Evolutionary conservation across 1,140 invertebrate species (phyloP).

Genomic region (Psix sp.): DNA sequence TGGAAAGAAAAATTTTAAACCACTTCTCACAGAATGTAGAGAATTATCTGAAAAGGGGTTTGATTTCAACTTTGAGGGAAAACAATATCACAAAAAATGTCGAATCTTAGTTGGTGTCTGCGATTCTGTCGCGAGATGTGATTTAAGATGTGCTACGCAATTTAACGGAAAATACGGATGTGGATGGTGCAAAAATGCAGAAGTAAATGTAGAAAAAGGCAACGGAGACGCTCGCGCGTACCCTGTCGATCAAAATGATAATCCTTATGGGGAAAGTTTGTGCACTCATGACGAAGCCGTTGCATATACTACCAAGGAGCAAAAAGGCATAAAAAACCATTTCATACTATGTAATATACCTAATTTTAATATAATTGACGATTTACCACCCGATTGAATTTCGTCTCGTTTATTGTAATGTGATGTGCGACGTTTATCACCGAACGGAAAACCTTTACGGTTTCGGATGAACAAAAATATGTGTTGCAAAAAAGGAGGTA

Average conservation of each 20-base stretch:
- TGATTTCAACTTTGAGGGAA: slow-evolving; percentile 25
- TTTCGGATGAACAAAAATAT: too few relatives aligned
- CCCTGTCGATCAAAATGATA: slow-evolving; percentile 19
- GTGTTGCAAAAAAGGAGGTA: too few relatives aligned
- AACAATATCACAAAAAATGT: slow-evolving; percentile 39
- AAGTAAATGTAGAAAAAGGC: not conserved
- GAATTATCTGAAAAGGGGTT: slow-evolving; percentile 39
- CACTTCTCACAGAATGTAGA: slow-evolving; percentile 47
- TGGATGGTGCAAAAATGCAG: slow-evolving; percentile 60
- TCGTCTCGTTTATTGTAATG: too few relatives aligned
- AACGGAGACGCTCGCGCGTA: slow-evolving; percentile 18
- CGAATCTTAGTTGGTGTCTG: slow-evolving; percentile 28
- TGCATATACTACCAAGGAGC: slow-evolving; percentile 4
- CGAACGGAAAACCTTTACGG: too few relatives aligned
- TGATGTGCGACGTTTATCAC: too few relatives aligned
- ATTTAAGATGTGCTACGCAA: slow-evolving; percentile 37
- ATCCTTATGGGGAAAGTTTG: slow-evolving; percentile 39
- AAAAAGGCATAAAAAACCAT: too few relatives aligned
- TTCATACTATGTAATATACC: too few relatives aligned
- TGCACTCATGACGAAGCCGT: slow-evolving; percentile 39
- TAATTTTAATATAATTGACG: too few relatives aligned
- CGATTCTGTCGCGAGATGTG: slow-evolving; percentile 54
- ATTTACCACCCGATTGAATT: too few relatives aligned
- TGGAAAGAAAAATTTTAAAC: slow-evolving; percentile 32
- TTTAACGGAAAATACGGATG: slow-evolving; percentile 62